Conservation (phyloP, 2,888 invertebrate species). For the Mythimna lalbum region DNA sequence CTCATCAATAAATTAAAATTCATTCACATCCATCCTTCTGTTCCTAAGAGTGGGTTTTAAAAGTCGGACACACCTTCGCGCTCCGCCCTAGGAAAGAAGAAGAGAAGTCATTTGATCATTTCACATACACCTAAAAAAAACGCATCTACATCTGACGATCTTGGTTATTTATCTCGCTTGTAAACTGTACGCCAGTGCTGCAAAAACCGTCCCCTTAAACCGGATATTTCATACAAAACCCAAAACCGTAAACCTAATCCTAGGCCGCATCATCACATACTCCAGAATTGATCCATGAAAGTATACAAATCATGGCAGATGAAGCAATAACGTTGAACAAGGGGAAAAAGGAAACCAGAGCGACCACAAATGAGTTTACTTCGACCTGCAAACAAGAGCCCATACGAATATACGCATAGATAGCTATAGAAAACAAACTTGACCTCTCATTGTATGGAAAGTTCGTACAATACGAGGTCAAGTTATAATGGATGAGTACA, state of each 20-base stretch:
- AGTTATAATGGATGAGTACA: background rate
- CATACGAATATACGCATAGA: background rate
- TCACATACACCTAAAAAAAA: too few relatives aligned
- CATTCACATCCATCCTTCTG: too few relatives aligned
- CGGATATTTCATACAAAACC: background rate
- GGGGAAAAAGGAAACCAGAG: slow-evolving; percentile 44
- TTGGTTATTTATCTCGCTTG: too few relatives aligned
- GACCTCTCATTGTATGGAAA: background rate
- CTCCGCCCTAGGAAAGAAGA: too few relatives aligned
- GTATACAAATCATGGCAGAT: slow-evolving; percentile 47
- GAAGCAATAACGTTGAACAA: slow-evolving; percentile 48
- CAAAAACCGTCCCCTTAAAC: background rate
- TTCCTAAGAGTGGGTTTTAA: too few relatives aligned
- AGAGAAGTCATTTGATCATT: too few relatives aligned
- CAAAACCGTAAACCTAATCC: slow-evolving; percentile 15
- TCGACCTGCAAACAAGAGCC: slow-evolving; percentile 38
- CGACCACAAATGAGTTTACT: slow-evolving; percentile 56
- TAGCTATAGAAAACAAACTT: background rate
- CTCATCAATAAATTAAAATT: too few relatives aligned
- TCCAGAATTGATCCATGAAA: slow-evolving; percentile 35
- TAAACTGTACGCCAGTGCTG: too few relatives aligned
- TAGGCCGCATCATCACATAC: background rate
- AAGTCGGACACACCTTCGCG: too few relatives aligned
- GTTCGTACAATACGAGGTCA: background rate
- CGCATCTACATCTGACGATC: too few relatives aligned